Conservation (phyloP, 2,888 invertebrate species). For the Tenthredo notha region DNA sequence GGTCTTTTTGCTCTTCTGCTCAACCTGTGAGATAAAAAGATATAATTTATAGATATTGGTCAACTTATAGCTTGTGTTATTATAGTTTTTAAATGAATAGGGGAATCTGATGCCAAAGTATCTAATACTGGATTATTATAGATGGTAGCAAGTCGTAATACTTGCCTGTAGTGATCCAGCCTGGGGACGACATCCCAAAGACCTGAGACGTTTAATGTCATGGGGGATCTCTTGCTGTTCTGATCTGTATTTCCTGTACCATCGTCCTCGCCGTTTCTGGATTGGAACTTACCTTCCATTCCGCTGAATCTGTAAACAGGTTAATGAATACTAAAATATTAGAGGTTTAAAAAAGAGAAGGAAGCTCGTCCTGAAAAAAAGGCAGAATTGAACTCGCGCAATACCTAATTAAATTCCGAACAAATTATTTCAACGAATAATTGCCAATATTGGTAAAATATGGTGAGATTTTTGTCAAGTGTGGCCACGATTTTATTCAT, state of each 20-base stretch:
- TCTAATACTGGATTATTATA: neutral
- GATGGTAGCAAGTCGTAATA: neutral
- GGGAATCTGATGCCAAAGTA: neutral
- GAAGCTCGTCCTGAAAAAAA: neutral
- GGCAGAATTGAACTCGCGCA: neutral
- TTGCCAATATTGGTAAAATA: slow-evolving; percentile 4
- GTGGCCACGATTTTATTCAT: neutral
- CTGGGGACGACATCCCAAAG: slow-evolving; percentile 76
- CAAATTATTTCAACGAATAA: neutral
- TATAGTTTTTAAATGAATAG: neutral
- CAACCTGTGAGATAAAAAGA: slow-evolving; percentile 65
- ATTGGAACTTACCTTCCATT: slow-evolving; percentile 70
- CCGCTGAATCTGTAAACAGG: slow-evolving; percentile 66
- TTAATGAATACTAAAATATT: neutral
- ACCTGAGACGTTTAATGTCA: slow-evolving; percentile 75
- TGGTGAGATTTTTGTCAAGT: neutral
- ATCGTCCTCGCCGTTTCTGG: slow-evolving; percentile 68
- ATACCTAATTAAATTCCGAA: neutral
- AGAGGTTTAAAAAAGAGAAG: neutral
- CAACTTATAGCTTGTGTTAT: neutral
- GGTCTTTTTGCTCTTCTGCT: slow-evolving; percentile 88
- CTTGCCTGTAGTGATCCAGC: slow-evolving; percentile 75
- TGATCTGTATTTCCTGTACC: slow-evolving; percentile 64
- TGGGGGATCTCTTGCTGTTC: slow-evolving; percentile 71
- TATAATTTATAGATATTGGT: neutral